Evolutionary conservation across 23 tunicate genomes (phyloP), one percentile per base, ranked within the genome.

Genomic region (Trididemnum miniatum): DNA sequence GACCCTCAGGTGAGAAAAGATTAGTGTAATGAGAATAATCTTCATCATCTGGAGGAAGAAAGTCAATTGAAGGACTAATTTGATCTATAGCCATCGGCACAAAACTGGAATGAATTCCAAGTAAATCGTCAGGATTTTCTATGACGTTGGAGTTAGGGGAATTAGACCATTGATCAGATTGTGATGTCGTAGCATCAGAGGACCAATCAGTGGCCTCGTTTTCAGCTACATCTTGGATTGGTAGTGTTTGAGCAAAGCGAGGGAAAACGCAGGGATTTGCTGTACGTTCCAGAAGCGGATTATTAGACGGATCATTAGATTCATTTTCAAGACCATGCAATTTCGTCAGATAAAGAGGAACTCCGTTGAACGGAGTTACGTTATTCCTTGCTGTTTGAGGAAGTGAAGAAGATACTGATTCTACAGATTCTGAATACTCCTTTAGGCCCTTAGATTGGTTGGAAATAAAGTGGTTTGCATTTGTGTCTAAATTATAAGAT

Each of bases 21-120:
- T 31, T 67, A 22, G 18, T 22, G 38, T 67, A 31, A 12, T 31
- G n/a, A 33, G 75, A 32, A 33, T 30, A 67, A 22, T 67, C 75
- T 3, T 31, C 75, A 31, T 31, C 4, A 31, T 31, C 4, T 67
- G 22, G 38, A 7, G 75, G 75, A 15, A 73, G 24, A 26, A 73
- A 40, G 29, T 73, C 79, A n/a, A 73, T 73, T 20, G 79, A 73
- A 15, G 79, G 79, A 30, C 38, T 73, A 12, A 73, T 73, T 73
- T 73, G 79, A 39, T 73, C 79, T 20, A 73, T 38, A 7, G 28
- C 15, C 15, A 26, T 73, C 7, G 79, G 79, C 2, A 73, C 59
- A 25, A 37, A 40, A 20, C 12, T n/a, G 9, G 59, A 2, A 9
- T 37, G 30, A 22, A 31, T 1, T 22, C 20, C 9, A 39, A 37